Base-by-base conservation (phyloP, 2,888 invertebrate genomes). In the Endomychus coccineus region DNA sequence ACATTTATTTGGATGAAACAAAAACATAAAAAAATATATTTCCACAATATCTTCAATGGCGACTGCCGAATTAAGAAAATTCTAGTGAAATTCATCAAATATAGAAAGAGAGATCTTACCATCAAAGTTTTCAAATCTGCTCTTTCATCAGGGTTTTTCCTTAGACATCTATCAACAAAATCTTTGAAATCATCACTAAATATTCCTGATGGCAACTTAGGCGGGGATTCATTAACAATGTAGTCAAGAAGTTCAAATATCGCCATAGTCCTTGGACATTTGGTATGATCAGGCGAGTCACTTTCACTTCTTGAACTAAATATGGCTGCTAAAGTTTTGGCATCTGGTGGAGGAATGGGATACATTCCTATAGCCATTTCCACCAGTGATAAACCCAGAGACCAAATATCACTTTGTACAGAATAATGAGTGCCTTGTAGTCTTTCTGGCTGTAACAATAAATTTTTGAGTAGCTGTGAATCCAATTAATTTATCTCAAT, bases 281-380 rank as follows among this genome's bases (percentile, higher is more conserved):
- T 78, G 24, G 83, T 77, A 62, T 83, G 83, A 36, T 75, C 77
- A 2, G 81, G 78, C 16, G 81, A 80, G 54, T 83, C 83, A 23
- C 76, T 74, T 43, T 78, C 77, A 47, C 78, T 75, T 46, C 76
- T 77, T 13, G 73, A 71, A 1, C 83, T 83, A 58, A 94, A 91
- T 57, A 94, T 89, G 15, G 80, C 74, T 4, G 85, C 81, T 42
- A 92, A 70, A 1, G 87, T 87, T 55, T 81, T 80, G 3, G 82
- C 80, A 61, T 94, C 90, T 0, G 95, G 95, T n/a, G 94, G 92
- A 10, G 97, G 97, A 53, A 97, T 96, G 3, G 97, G 97, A 63
- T 95, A 98, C 81, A 92, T 88, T 10, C 97, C 97, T 45, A 97
- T 90, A 0, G 96, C 95, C 90, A 98, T 90, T 71, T 98, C 98